Evolutionary conservation across 2,888 invertebrate species (phyloP), one percentile per base, ranked within the genome.

Genomic region (Xylophagus ater): DNA sequence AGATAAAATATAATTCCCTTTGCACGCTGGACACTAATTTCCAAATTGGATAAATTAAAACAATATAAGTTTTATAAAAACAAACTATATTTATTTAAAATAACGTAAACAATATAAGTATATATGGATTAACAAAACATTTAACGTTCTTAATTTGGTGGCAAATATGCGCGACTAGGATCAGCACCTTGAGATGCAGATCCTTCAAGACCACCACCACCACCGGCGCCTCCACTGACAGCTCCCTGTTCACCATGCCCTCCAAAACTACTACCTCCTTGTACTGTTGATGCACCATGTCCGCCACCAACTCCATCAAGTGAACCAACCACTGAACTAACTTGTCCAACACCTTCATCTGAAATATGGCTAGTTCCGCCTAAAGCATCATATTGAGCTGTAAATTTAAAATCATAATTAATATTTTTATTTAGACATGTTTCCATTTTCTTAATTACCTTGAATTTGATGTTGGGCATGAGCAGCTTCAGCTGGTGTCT

Each of bases 401-500:
- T 6, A 33, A 32, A 13, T n/a, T n/a, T n/a, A n/a, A n/a, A n/a
- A n/a, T n/a, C n/a, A n/a, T n/a, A n/a, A n/a, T n/a, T n/a, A n/a
- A n/a, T n/a, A n/a, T n/a, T n/a, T n/a, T n/a, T n/a, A 20, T 20
- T 20, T 29, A 2, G 14, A 29, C 7, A 13, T 2, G 14, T 29
- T 29, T 17, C 5, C 8, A 13, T 5, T 29, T 2, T 29, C 6
- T n/a, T 25, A 9, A 21, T 7, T 39, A 46, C 45, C 42, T 53
- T 64, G 62, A 35, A 64, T 64, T 51, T 62, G 56, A 26, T 60
- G 53, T 45, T 62, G 63, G 32, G 64, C 64, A 51, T 60, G 59
- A 18, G 50, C 50, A 9, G 64, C 64, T 47, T 64, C 64, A 46
- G 61, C 62, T 25, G 54, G 50, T 35, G 62, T 64, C 54, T 60